A percentile compares a stretch with the other conserved stretches of the same genome.
phyloP scores from a whole-genome alignment of 2,113 vertebrate species.

The Parotia lawesii region DNA sequence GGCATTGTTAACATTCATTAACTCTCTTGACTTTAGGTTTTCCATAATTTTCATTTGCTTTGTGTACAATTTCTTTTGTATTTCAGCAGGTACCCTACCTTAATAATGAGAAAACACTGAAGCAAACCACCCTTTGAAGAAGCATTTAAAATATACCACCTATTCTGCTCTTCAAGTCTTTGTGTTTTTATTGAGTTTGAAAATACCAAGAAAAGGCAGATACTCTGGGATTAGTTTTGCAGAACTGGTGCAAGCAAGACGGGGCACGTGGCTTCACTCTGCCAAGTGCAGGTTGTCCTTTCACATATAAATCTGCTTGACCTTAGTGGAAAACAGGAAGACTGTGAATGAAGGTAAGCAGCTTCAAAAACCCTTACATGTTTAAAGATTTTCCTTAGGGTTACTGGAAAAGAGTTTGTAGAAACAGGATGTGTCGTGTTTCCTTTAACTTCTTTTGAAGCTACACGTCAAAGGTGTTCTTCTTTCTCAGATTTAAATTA shows the following conservation, averaged over 20 bases:
- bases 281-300: constrained; percentile 17
- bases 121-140: background rate
- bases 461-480: background rate
- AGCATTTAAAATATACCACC: background rate
- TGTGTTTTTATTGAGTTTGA: background rate
- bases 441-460: constrained; percentile 25
- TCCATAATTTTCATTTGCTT: background rate
- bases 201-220: background rate
- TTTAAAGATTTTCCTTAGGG: background rate
- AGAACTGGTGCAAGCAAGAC: background rate
- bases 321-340: constrained; percentile 44
- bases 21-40: background rate
- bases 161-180: background rate
- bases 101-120: background rate
- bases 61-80: background rate
- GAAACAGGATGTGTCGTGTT: background rate
- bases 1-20: background rate
- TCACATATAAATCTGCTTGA: constrained; percentile 45
- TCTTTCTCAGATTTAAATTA: background rate
- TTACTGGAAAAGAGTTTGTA: constrained; percentile 21
- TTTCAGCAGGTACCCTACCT: background rate
- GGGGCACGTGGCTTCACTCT: background rate
- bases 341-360: background rate
- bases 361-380: background rate
- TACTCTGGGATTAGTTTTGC: background rate